Evolutionary conservation across 1,140 invertebrate species (phyloP).

Genomic region (Cydia splendana): DNA sequence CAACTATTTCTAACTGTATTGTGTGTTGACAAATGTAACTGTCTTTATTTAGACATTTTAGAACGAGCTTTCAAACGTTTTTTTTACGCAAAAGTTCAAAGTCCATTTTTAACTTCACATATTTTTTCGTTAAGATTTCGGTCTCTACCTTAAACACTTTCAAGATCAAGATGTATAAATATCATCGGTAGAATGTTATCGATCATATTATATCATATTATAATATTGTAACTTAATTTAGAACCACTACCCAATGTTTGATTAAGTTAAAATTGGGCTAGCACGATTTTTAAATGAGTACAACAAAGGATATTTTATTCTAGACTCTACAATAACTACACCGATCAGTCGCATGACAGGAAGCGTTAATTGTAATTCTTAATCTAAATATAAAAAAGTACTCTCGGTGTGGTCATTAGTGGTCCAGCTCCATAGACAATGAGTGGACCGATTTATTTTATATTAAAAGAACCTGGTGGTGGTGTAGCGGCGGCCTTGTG

Average conservation of each 20-base stretch:
- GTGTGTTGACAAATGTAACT: conserved; percentile 28
- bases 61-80: background rate
- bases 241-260: too few relatives aligned
- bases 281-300: too few relatives aligned
- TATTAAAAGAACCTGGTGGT: conserved; percentile 3
- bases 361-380: background rate
- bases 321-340: too few relatives aligned
- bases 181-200: too few relatives aligned
- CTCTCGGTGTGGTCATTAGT: background rate
- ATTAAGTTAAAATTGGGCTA: too few relatives aligned
- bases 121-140: background rate
- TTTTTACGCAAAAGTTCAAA: background rate
- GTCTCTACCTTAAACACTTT: background rate
- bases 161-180: too few relatives aligned
- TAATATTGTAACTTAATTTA: too few relatives aligned
- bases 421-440: background rate
- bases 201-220: too few relatives aligned
- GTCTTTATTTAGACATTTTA: background rate
- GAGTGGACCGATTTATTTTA: conserved; percentile 4
- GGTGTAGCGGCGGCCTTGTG: conserved; percentile 4
- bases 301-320: too few relatives aligned
- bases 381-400: background rate
- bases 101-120: background rate
- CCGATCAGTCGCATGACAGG: background rate
- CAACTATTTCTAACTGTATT: conserved; percentile 26